Evolutionary conservation across 2,888 invertebrate genomes (phyloP), one percentile per base, ranked within the genome.

Genomic region (Stenotaenia linearis): DNA sequence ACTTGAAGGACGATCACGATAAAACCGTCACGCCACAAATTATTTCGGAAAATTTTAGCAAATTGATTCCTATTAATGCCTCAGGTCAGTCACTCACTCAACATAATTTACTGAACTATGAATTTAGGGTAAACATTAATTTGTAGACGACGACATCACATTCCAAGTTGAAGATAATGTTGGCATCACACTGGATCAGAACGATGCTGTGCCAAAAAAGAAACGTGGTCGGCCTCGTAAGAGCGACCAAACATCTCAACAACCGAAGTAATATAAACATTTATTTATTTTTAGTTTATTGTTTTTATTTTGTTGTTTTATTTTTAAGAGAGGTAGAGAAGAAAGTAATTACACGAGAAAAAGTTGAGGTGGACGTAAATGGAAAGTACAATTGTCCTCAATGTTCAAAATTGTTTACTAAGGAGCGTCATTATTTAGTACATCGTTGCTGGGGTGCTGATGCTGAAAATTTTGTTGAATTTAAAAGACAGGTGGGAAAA

Each of bases 401-500:
- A n/a, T 86, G 86, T 81, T 85, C 84, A 76, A 83, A 83, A 50
- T 78, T 83, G 0, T 86, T 86, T 78, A 82, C 81, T 30, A 84
- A 84, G 79, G 85, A 85, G 81, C 81, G 86, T 9, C 85, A 85
- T 78, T 85, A 84, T 80, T 84, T 82, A 79, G 84, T 85, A 1
- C 86, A 86, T 83, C 84, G 83, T 79, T 86, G 86, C 82, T 79
- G 79, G 79, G 79, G 79, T 40, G 35, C 37, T 1, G 74, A 74
- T 79, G 80, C 85, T 77, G 85, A 84, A 7, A 80, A 82, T 75
- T 86, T 85, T 82, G 84, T 86, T 1, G 85, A 85, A 81, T 84
- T 85, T 75, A 83, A 84, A 25, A 83, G 82, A 77, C 84, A 83
- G 75, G 85, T 79, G 18, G n/a, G 7, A 30, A 7, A n/a, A n/a